Evolutionary conservation across 2,113 vertebrate genomes (phyloP), one percentile per base, ranked within the genome.

Genomic region (Poeciliopsis occidentalis): DNA sequence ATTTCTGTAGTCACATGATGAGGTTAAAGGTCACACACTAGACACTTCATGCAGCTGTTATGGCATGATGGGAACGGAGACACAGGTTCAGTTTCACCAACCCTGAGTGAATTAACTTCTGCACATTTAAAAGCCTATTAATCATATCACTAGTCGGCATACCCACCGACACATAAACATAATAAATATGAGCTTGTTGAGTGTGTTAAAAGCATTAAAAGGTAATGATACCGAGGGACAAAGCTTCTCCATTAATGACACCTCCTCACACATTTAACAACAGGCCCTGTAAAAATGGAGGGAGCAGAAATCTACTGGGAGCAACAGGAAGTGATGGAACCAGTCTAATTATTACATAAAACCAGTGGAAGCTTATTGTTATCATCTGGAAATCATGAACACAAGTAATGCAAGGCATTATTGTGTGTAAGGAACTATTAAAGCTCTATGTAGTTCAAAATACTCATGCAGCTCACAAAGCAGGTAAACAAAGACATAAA

Each of bases 71-170:
- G 41, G 26, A 41, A 22, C 2, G 19, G 15, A 51, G 27, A 51
- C 15, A 51, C 4, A 22, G 26, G 8, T 12, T 22, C n/a, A 41
- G 10, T 32, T 32, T 19, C 63, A 67, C n/a, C 24, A 27, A 47
- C 37, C 17, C 4, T 19, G 60, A 29, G 29, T 37, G 7, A 72
- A 57, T 47, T 74, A 34, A 67, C 34, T 77, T 70, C 32, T 61
- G 67, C 77, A 54, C 71, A 73, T 65, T 74, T 85, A 78, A 73
- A 85, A 32, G 63, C 27, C 54, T 80, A 70, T 80, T 75, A 80
- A 83, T 85, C 78, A 88, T n/a, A n/a, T 24, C 8, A 24, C 51
- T n/a, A 37, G 31, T 24, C 5, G 8, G 13, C 15, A 32, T 24
- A 22, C 29, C 17, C 29, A 47, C 44, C 13, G 39, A 68, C 26